Evolutionary conservation across 1,140 invertebrate genomes (phyloP).

Genomic region (Lordiphosa stackelbergi): DNA sequence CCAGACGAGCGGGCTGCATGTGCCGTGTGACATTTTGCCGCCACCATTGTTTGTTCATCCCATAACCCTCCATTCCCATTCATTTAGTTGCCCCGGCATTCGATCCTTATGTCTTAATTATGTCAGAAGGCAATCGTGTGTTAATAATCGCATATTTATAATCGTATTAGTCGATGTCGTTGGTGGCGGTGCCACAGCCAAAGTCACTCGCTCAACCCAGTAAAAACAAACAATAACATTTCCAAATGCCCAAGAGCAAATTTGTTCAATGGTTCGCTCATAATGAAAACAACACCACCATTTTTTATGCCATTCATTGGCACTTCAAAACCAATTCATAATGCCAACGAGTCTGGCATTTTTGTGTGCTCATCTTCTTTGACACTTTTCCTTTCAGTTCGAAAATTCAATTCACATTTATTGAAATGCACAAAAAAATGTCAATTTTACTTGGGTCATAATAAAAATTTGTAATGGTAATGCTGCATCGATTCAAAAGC

Average conservation of each 20-base stretch:
- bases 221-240: conserved; percentile 42
- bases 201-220: conserved; percentile 14
- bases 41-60: conserved; percentile 50
- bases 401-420: conserved; percentile 44
- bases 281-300: conserved; percentile 52
- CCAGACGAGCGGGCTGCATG: conserved; percentile 16
- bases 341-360: conserved; percentile 7
- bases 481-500: conserved; percentile 1
- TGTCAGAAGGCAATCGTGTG: conserved; percentile 70
- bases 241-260: conserved; percentile 30
- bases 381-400: conserved; percentile 13
- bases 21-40: conserved; percentile 49
- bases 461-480: conserved; percentile 46
- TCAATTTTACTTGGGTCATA: conserved; percentile 45
- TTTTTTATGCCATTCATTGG: conserved; percentile 66
- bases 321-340: conserved; percentile 63
- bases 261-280: conserved; percentile 66
- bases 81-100: conserved; percentile 48
- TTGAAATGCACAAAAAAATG: conserved; percentile 13
- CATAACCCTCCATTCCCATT: conserved; percentile 21
- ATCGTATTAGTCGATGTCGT: conserved; percentile 59
- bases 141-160: conserved; percentile 75
- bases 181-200: conserved; percentile 9
- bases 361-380: conserved; percentile 24
- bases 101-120: conserved; percentile 65